These are phyloP conservation scores for Arion vulgaris DNA, from an alignment of 1,140 invertebrate species.

Conservation along the genomic window DNA sequence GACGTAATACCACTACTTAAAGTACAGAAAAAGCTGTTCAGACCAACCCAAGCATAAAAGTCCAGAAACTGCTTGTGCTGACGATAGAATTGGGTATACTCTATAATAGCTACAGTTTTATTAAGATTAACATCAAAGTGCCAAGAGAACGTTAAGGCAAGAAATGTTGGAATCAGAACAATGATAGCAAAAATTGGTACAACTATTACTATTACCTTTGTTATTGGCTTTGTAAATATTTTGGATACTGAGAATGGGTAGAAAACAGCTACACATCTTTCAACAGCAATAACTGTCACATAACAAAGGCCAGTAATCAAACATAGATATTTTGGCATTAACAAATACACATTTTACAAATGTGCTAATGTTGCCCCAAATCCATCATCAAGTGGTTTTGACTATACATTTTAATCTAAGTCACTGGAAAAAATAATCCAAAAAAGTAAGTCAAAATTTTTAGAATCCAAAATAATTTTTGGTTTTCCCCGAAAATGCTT, in stretches of 20 bases:
- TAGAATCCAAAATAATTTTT: background rate
- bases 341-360: background rate
- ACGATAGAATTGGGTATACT: background rate
- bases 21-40: slow-evolving; percentile 4
- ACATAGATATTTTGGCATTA: background rate
- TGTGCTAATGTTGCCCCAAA: background rate
- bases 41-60: slow-evolving; percentile 3
- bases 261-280: slow-evolving; percentile 17
- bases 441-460: background rate
- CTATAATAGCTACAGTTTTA: background rate
- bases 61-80: background rate
- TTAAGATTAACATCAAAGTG: background rate
- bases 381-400: background rate
- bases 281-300: slow-evolving; percentile 1
- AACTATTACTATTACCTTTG: background rate
- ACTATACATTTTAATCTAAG: background rate
- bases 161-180: background rate
- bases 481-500: slow-evolving; percentile 7
- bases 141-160: background rate
- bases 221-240: background rate
- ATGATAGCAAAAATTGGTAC: background rate
- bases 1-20: background rate
- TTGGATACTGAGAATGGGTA: slow-evolving; percentile 15
- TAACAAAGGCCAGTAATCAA: background rate
- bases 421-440: background rate